phyloP scores from a whole-genome alignment of 2,113 vertebrate species.

The Bujurquina vittata region DNA sequence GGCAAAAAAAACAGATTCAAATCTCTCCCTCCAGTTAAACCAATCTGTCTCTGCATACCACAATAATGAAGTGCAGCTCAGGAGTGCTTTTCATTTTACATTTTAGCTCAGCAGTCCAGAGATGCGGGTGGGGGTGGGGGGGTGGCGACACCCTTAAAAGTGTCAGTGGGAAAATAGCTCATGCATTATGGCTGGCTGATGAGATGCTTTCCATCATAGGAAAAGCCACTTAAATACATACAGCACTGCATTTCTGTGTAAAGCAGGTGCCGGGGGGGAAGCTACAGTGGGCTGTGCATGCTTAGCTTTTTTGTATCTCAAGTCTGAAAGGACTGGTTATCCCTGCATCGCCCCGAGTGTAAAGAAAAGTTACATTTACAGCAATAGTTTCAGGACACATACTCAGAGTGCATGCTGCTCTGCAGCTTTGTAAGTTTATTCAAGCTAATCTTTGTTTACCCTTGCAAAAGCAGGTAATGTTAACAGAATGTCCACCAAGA shows the following conservation, averaged over 20 bases:
- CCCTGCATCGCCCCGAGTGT: not conserved
- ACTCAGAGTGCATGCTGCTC: not conserved
- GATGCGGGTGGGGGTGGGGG: not conserved
- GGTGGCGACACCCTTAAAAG: constrained; percentile 41
- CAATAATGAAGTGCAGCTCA: constrained; percentile 45
- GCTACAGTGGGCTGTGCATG: not conserved
- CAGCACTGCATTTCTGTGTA: constrained; percentile 8
- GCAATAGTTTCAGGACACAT: not conserved
- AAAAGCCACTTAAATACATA: constrained; percentile 37
- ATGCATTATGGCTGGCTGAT: constrained; percentile 44
- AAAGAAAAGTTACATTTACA: constrained; percentile 2
- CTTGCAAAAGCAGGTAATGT: not conserved
- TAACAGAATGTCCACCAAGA: not conserved
- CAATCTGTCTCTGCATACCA: constrained; percentile 16
- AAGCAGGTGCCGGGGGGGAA: constrained; percentile 6
- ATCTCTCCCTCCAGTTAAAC: constrained; percentile 12
- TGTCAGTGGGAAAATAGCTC: constrained; percentile 46
- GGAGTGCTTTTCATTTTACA: constrained; percentile 44
- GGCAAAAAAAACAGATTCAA: constrained; percentile 20
- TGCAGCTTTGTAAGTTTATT: constrained; percentile 1
- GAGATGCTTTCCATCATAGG: constrained; percentile 49
- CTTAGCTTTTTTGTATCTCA: not conserved
- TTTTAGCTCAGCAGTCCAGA: constrained; percentile 36
- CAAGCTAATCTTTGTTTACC: not conserved
- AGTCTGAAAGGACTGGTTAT: constrained; percentile 11